Conservation (phyloP, 2,888 invertebrate genomes). For the Chloroclystis v-ata region DNA sequence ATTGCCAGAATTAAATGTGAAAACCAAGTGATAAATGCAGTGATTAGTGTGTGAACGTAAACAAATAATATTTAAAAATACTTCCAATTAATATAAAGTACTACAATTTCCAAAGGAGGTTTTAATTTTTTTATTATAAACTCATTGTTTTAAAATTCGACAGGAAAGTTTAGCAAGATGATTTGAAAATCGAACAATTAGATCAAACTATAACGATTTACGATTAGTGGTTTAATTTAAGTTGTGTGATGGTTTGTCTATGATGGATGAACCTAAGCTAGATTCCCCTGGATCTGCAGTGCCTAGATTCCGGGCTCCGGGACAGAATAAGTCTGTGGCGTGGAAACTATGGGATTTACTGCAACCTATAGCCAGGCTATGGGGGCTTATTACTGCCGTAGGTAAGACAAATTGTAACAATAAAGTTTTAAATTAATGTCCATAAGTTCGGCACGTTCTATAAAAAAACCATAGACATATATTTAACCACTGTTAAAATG, state of each 20-base stretch:
- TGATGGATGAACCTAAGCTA: slow-evolving; percentile 46
- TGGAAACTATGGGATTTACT: slow-evolving; percentile 63
- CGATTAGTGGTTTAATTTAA: neutral
- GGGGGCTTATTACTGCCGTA: slow-evolving; percentile 67
- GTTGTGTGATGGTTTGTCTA: slow-evolving; percentile 20
- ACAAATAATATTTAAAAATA: slow-evolving; percentile 27
- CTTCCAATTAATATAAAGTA: too few relatives aligned
- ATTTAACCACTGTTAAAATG: too few relatives aligned
- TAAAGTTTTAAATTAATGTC: too few relatives aligned
- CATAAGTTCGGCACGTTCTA: too few relatives aligned
- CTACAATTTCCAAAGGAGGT: neutral
- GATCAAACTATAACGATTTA: too few relatives aligned
- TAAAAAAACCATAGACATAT: too few relatives aligned
- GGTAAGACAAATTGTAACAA: too few relatives aligned
- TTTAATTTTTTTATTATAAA: too few relatives aligned
- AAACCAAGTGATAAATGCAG: slow-evolving; percentile 27
- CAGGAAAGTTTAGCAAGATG: too few relatives aligned
- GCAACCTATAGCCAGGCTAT: slow-evolving; percentile 66
- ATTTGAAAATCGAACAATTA: neutral
- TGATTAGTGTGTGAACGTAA: slow-evolving; percentile 33
- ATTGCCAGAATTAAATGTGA: slow-evolving; percentile 50
- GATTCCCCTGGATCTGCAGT: slow-evolving; percentile 39
- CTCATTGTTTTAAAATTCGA: too few relatives aligned
- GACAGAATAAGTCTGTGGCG: slow-evolving; percentile 54
- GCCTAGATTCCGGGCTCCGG: slow-evolving; percentile 37